A percentile compares a stretch with the other conserved stretches of the same genome.
Conservation (phyloP, 2,797 vertebrate species). For the Threskiornis aethiopicus region DNA sequence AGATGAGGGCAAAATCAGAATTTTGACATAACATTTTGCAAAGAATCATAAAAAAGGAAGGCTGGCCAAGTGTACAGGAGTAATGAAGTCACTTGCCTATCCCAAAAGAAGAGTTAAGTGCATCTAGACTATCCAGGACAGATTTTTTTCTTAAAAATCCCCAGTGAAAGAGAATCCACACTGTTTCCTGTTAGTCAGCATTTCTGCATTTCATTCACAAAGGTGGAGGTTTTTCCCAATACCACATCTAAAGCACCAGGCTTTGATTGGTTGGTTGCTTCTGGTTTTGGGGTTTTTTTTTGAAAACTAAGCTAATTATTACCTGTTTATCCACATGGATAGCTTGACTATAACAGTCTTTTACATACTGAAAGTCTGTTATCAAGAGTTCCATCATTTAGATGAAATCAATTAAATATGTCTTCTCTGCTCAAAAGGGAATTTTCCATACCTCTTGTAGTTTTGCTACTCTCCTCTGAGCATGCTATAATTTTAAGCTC, state of each 20-base stretch:
- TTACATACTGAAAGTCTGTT: neutral
- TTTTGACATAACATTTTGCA: neutral
- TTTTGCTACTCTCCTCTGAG: neutral
- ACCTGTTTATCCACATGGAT: neutral
- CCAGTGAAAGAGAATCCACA: neutral
- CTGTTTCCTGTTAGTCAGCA: neutral
- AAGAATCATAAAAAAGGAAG: neutral
- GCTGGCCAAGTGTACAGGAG: accelerated
- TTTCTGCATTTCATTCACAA: neutral
- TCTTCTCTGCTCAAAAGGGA: neutral
- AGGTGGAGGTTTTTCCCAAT: neutral
- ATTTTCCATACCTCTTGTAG: neutral
- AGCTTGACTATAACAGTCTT: neutral
- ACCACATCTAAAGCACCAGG: neutral
- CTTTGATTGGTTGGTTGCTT: neutral
- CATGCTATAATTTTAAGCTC: neutral
- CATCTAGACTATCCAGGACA: neutral
- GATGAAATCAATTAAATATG: neutral
- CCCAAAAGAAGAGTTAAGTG: neutral
- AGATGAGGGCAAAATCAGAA: neutral
- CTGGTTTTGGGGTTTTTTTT: neutral
- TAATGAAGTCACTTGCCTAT: neutral
- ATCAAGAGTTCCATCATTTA: neutral
- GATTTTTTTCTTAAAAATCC: neutral
- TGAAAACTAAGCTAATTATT: neutral